These are phyloP conservation scores for Caerostris darwini DNA, from an alignment of 1,140 invertebrate genomes.

Conservation along the genomic window DNA sequence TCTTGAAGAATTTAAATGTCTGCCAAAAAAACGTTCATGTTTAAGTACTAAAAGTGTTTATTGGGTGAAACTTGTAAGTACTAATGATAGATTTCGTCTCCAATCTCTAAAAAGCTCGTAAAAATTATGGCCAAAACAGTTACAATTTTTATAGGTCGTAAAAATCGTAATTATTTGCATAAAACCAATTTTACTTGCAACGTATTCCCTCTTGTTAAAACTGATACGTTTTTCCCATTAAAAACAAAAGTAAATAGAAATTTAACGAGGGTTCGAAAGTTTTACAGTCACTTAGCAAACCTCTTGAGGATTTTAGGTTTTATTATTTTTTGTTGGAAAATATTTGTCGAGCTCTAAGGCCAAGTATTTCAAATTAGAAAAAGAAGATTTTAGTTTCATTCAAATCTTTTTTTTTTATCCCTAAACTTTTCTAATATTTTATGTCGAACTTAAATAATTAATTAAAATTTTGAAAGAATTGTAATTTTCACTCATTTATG, in stretches of 20 bases:
- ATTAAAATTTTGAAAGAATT: too few species aligned
- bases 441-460: too few species aligned
- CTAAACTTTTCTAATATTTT: too few species aligned
- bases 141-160: conserved; percentile 1
- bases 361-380: too few species aligned
- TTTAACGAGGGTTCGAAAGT: background rate
- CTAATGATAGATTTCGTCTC: background rate
- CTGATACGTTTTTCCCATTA: background rate
- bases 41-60: background rate
- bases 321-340: too few species aligned
- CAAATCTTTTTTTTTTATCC: too few species aligned
- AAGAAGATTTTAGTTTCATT: too few species aligned
- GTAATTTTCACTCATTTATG: too few species aligned
- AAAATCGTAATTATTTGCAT: background rate
- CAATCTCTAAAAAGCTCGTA: background rate
- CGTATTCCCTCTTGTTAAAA: background rate
- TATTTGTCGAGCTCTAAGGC: too few species aligned
- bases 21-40: too few species aligned
- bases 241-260: background rate
- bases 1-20: too few species aligned
- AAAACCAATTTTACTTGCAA: background rate
- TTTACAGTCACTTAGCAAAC: background rate
- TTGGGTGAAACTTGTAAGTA: background rate
- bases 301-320: background rate
- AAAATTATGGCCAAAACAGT: background rate